These are phyloP conservation scores for Corythaixoides concolor DNA, from an alignment of 2,113 vertebrate genomes.

Conservation along the genomic window DNA sequence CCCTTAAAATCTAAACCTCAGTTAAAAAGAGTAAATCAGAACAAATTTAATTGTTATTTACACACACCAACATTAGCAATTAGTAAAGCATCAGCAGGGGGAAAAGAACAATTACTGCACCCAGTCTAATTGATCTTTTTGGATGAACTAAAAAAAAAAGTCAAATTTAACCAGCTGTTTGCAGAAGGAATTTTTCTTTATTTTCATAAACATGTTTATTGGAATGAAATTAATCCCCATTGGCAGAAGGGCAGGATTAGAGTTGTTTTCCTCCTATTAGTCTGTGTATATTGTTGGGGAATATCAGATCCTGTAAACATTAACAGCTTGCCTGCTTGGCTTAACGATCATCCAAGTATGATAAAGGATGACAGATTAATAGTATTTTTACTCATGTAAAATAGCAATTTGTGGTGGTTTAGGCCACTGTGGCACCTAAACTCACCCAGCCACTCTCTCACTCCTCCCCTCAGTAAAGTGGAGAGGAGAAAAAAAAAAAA, in stretches of 20 bases:
- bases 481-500: too few relatives aligned
- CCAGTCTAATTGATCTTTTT: background rate
- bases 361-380: constrained; percentile 59
- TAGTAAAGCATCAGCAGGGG: constrained; percentile 13
- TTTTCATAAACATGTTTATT: constrained; percentile 59
- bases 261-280: constrained; percentile 25
- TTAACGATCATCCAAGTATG: constrained; percentile 58
- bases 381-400: constrained; percentile 1
- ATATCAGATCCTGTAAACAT: constrained; percentile 27
- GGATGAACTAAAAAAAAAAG: background rate
- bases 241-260: constrained; percentile 43
- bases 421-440: too few relatives aligned
- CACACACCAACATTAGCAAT: constrained; percentile 25
- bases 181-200: constrained; percentile 27
- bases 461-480: too few relatives aligned
- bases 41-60: constrained; percentile 59
- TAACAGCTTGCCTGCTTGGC: constrained; percentile 50
- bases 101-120: constrained; percentile 20
- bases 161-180: constrained; percentile 30
- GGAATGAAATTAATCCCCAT: constrained; percentile 63
- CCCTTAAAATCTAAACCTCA: constrained; percentile 54
- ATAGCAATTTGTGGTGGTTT: too few relatives aligned
- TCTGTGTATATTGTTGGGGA: constrained; percentile 13
- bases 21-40: constrained; percentile 63
- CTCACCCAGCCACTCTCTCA: too few relatives aligned